Conservation (phyloP, 2,113 vertebrate genomes). For the Eudyptes chrysolophus region DNA sequence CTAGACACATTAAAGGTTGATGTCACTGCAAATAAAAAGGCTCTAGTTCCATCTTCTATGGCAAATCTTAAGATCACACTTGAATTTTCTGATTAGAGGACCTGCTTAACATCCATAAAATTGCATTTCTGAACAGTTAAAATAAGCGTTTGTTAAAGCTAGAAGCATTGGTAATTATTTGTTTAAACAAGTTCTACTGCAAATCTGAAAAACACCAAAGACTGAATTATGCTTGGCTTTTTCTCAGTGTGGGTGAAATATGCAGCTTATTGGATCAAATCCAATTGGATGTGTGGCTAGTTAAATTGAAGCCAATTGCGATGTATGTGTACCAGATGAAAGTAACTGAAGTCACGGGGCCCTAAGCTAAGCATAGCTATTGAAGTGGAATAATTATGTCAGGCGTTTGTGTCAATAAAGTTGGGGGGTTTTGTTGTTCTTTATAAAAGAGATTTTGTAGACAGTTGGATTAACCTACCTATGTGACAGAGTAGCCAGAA, state of each 20-base stretch:
- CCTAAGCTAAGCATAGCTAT: background rate
- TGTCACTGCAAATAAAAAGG: conserved; percentile 12
- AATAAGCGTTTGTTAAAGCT: conserved; percentile 1
- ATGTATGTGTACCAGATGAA: conserved; percentile 13
- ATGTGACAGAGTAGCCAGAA: background rate
- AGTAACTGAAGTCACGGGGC: background rate
- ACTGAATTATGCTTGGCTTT: conserved; percentile 8
- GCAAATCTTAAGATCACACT: conserved; percentile 7
- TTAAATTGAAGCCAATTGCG: conserved; percentile 19
- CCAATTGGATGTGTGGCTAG: background rate
- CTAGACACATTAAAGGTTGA: conserved; percentile 15
- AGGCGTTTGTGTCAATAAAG: background rate
- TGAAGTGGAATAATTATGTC: background rate
- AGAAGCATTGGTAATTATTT: background rate
- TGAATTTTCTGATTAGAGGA: conserved; percentile 16
- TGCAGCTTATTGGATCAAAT: conserved; percentile 11
- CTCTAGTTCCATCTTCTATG: background rate
- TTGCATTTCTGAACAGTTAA: conserved; percentile 5
- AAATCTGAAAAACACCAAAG: background rate
- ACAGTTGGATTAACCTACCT: background rate
- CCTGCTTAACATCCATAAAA: conserved; percentile 14
- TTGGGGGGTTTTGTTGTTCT: background rate
- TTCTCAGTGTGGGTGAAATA: background rate
- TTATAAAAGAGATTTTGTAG: background rate
- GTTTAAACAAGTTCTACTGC: background rate